Base-by-base conservation (phyloP, 2,113 vertebrate genomes). In the Scopus umbretta region DNA sequence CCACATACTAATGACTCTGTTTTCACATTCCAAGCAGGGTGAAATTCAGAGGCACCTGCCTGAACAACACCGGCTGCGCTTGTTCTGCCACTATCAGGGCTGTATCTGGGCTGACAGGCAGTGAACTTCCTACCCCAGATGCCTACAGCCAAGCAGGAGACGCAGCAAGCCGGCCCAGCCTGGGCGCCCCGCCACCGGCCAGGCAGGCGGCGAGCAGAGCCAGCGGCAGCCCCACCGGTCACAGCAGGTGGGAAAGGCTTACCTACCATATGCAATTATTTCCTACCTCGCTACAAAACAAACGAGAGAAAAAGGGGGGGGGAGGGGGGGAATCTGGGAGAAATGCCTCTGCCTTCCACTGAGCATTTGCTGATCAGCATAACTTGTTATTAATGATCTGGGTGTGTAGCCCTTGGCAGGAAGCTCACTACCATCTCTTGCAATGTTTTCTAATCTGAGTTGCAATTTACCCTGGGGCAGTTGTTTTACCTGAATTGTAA, bases 361-460 rank as follows among this genome's bases (percentile, higher is more conserved):
- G 6, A 74, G 67, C 22, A 1, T 63, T 38, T 15, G 47, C 42
- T 73, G 72, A 88, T 88, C 53, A 70, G 59, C 30, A 2, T 18
- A 88, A 67, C 55, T 83, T 11, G n/a, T 92, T 59, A 62, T 73
- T 68, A 80, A 53, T 13, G 50, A 49, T 13, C 8, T 65, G 94
- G 88, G 96, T 7, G 92, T 88, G 92, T 16, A 94, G 63, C 5
- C 50, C 82, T 73, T 43, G 88, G 90, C 92, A 93, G 92, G 92
- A 94, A 90, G 88, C 67, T 90, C 82, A 3, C 85, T 42, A 17
- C 75, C 67, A 80, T 36, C 93, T 45, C 76, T 53, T 73, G 74
- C 63, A 43, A 30, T 47, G 80, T 30, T 71, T 61, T 80, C 91
- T 86, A 23, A 84, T 67, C 72, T 9, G 6, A 86, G 55, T 0